Evolutionary conservation across 2,888 invertebrate genomes (phyloP), one percentile per base, ranked within the genome.

Genomic region (Blomia tropicalis): DNA sequence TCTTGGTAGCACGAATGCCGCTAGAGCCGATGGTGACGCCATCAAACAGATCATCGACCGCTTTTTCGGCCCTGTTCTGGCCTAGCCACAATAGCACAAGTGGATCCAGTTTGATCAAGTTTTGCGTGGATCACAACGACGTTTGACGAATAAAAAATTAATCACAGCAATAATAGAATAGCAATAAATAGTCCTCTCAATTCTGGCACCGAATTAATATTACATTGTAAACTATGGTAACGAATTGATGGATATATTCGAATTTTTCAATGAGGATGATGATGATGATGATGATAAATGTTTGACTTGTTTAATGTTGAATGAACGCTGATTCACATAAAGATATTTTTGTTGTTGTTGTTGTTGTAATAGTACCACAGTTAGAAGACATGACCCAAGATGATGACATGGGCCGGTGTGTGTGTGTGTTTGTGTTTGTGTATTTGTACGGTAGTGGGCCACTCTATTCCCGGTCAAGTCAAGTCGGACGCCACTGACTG

Each of bases 101-200:
- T 32, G 68, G 67, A 68, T 68, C 68, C 68, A 68, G 66, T 31
- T 64, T 68, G 54, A 54, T n/a, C n/a, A n/a, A n/a, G n/a, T n/a
- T n/a, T n/a, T n/a, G n/a, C n/a, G n/a, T 36, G 36, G 36, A 36
- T 17, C 36, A 36, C 7, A 36, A 36, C 7, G 36, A n/a, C n/a
- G n/a, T n/a, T n/a, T n/a, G n/a, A n/a, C n/a, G n/a, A n/a, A n/a
- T n/a, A n/a, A n/a, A n/a, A n/a, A n/a, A n/a, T n/a, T n/a, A n/a
- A n/a, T n/a, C n/a, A n/a, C n/a, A n/a, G n/a, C 36, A 36, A 11
- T 17, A 36, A 36, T 17, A 36, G 7, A 36, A 36, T 11, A 36
- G 36, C 36, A 36, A 7, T 36, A 36, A 36, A 36, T 36, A 36
- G n/a, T n/a, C n/a, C n/a, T n/a, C n/a, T n/a, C n/a, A n/a, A n/a